Evolutionary conservation across 2,888 invertebrate genomes (phyloP), one percentile per base, ranked within the genome.

Genomic region (Caenorhabditis sp.): DNA sequence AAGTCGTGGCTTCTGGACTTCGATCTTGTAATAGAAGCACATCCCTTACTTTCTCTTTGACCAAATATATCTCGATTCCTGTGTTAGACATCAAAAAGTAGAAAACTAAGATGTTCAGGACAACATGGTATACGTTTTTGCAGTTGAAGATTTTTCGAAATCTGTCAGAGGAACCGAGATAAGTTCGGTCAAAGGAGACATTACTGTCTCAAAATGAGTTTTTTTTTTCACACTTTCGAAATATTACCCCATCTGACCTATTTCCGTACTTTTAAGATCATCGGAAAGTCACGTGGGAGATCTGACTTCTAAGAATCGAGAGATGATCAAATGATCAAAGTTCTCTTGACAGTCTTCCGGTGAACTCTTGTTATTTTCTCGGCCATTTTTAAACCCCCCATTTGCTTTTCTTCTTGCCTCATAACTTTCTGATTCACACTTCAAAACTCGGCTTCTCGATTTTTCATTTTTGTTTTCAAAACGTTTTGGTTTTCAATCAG

Each of bases 281-380:
- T 6, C 5, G 24, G 16, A 63, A 44, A 54, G 14, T 63, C 47
- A 63, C 63, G 44, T 63, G 44, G 0, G 38, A 35, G 31, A 22
- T 22, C 19, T 35, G 24, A 59, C 10, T 41, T 64, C 47, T 47
- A 35, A 47, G 28, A 64, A 64, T 16, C 16, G 26, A 63, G 47
- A 44, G 22, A 10, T 64, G 64, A 49, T 47, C 66, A 66, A 66
- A 66, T 66, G 49, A 49, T 66, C 66, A 66, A 28, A 64, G 63
- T 64, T 64, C 63, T 64, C 16, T 66, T 66, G 49, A 51, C 49
- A 66, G 66, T 49, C 66, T 66, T 66, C 49, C 66, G 66, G 49
- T 66, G 66, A 49, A 66, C 66, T 66, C 47, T 64, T 64, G 28
- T 49, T 49, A n/a, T 49, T 66, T 49, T 49, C 47, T 28, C 12